phyloP scores from a whole-genome alignment of 2,113 vertebrate species.

The Brachionichthys hirsutus region DNA sequence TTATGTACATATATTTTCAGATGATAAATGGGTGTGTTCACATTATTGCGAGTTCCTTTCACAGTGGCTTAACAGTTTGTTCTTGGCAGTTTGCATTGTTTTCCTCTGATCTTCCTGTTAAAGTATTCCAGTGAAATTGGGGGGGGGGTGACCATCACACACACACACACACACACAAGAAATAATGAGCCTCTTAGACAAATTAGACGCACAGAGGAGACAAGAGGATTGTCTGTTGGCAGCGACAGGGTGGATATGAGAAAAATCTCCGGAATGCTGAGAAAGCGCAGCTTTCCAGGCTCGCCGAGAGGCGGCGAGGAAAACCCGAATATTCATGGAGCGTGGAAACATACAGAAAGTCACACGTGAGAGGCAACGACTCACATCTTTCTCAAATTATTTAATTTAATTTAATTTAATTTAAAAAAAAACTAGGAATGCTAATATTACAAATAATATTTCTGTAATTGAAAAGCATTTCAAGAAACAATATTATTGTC shows the following conservation, averaged over 20 bases:
- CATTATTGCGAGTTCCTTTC: conserved; percentile 20
- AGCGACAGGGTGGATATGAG: conserved; percentile 57
- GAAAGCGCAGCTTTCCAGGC: conserved; percentile 59
- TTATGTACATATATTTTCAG: conserved; percentile 6
- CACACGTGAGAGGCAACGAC: not conserved
- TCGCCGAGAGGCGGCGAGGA: conserved; percentile 41
- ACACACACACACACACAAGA: conserved; percentile 20
- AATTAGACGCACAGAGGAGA: conserved; percentile 49
- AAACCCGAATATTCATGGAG: conserved; percentile 30
- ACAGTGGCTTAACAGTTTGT: conserved; percentile 32
- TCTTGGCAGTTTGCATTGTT: conserved; percentile 11
- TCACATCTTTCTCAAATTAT: too few relatives aligned
- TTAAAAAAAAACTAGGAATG: too few relatives aligned
- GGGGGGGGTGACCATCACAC: conserved; percentile 34
- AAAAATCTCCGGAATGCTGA: conserved; percentile 78
- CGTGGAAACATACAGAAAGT: conserved; percentile 21
- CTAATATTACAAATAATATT: too few relatives aligned
- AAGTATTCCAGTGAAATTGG: conserved; percentile 48
- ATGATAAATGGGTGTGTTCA: conserved; percentile 26
- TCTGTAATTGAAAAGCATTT: too few relatives aligned
- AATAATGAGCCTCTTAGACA: conserved; percentile 38
- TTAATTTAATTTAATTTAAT: too few relatives aligned
- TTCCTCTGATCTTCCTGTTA: conserved; percentile 50
- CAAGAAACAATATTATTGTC: too few relatives aligned
- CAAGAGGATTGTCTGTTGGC: conserved; percentile 63